Evolutionary conservation across 2,888 invertebrate genomes (phyloP).

Genomic region (Eilema sororculum): DNA sequence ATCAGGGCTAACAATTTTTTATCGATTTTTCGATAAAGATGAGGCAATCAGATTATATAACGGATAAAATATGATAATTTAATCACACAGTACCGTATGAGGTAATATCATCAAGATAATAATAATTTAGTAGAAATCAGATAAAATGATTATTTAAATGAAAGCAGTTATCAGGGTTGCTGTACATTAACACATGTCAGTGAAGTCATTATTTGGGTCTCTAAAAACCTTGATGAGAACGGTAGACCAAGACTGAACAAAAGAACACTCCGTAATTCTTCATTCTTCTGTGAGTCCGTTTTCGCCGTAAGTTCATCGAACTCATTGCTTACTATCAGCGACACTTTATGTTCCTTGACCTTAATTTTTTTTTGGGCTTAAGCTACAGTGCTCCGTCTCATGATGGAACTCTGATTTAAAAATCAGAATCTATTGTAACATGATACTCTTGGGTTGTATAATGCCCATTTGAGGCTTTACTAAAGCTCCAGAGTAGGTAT

Average conservation of each 20-base stretch:
- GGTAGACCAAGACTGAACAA: no score
- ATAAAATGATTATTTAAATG: slow-evolving; percentile 5
- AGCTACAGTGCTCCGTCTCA: no score
- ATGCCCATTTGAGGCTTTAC: no score
- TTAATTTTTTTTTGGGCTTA: no score
- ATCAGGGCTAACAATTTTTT: background rate
- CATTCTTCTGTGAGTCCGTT: background rate
- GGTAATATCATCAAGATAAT: slow-evolving; percentile 6
- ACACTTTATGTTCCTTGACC: no score
- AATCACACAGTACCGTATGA: background rate
- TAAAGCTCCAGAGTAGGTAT: no score
- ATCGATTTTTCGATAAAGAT: background rate
- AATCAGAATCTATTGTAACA: no score
- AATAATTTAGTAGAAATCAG: slow-evolving; percentile 1
- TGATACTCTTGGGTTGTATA: no score
- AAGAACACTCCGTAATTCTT: no score
- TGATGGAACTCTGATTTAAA: no score
- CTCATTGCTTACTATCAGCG: background rate
- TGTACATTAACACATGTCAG: slow-evolving; percentile 6
- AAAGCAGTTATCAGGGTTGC: slow-evolving; percentile 5
- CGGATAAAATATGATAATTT: slow-evolving; percentile 14
- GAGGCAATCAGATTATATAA: slow-evolving; percentile 1
- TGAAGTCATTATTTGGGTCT: background rate
- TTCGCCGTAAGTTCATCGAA: background rate
- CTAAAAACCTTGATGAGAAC: background rate